A percentile compares a stretch with the other conserved stretches of the same genome.
These are phyloP conservation scores for Pelecanoides urinatrix DNA, from an alignment of 2,113 vertebrate genomes.

Conservation along the genomic window DNA sequence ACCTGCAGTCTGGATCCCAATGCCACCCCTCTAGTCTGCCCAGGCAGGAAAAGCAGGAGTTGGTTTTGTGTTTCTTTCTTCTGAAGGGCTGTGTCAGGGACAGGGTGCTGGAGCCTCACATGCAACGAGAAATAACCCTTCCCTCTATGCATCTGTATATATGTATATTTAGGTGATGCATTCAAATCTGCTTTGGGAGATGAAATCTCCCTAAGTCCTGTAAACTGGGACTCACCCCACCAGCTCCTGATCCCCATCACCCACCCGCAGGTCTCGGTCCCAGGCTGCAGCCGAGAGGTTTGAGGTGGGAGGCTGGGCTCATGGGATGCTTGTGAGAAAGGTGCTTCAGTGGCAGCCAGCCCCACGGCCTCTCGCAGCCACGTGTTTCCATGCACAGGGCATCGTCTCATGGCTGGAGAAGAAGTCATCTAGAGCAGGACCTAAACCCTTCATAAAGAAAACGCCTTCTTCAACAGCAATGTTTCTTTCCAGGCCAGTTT, in stretches of 20 bases:
- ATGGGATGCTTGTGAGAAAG: background rate
- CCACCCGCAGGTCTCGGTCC: background rate
- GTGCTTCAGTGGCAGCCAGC: background rate
- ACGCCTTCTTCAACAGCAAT: rapidly evolving
- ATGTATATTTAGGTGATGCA: background rate
- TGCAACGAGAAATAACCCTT: background rate
- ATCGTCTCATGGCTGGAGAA: background rate
- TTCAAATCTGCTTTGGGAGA: background rate
- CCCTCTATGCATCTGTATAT: background rate
- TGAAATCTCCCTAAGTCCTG: background rate
- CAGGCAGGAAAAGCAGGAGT: background rate
- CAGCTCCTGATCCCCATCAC: background rate
- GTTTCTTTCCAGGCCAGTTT: background rate
- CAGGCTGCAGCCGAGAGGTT: background rate
- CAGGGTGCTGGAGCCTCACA: background rate
- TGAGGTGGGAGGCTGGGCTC: background rate
- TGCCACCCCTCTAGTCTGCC: background rate
- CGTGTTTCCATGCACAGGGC: background rate
- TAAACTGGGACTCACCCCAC: background rate
- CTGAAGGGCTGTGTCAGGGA: background rate
- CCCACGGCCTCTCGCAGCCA: background rate
- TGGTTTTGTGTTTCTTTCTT: background rate
- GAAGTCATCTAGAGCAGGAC: background rate
- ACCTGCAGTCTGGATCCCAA: background rate
- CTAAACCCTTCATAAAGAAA: background rate